Conservation (phyloP, 2,888 invertebrate genomes). For the Brenthis daphne region DNA sequence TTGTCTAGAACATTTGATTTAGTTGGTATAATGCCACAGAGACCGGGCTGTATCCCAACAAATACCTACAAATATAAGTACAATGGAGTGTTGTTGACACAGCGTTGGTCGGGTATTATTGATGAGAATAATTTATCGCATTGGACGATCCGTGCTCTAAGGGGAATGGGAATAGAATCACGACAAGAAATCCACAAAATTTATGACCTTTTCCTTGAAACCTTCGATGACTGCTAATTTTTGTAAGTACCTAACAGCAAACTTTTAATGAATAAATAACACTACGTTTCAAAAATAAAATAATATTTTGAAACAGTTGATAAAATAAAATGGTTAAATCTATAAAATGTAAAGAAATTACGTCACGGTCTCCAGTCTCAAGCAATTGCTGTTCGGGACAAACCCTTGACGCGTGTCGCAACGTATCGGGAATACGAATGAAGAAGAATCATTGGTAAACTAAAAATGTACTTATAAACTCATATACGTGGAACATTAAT, state of each 20-base stretch:
- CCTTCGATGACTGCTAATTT: constrained; percentile 74
- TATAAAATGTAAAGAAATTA: constrained; percentile 32
- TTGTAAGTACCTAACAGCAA: constrained; percentile 32
- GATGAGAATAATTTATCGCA: constrained; percentile 76
- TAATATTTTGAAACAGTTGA: not conserved
- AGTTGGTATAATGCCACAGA: constrained; percentile 48
- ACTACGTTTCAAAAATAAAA: not conserved
- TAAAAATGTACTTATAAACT: constrained; percentile 6
- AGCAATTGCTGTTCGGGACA: constrained; percentile 36
- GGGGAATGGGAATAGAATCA: constrained; percentile 72
- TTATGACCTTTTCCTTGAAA: constrained; percentile 66
- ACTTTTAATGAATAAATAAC: not conserved
- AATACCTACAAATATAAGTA: constrained; percentile 55
- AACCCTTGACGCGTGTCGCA: constrained; percentile 39
- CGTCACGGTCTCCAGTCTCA: constrained; percentile 16
- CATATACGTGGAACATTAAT: constrained; percentile 1
- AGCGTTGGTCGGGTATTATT: constrained; percentile 69
- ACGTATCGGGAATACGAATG: constrained; percentile 38
- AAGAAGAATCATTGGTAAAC: constrained; percentile 23
- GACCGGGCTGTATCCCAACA: constrained; percentile 49
- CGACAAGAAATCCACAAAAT: constrained; percentile 66
- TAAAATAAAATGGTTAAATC: constrained; percentile 26
- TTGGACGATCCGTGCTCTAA: constrained; percentile 62
- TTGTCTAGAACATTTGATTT: constrained; percentile 41
- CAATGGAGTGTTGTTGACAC: constrained; percentile 72